Base-by-base conservation (phyloP, 2,888 invertebrate species). In the Amphiduros pacificus region DNA sequence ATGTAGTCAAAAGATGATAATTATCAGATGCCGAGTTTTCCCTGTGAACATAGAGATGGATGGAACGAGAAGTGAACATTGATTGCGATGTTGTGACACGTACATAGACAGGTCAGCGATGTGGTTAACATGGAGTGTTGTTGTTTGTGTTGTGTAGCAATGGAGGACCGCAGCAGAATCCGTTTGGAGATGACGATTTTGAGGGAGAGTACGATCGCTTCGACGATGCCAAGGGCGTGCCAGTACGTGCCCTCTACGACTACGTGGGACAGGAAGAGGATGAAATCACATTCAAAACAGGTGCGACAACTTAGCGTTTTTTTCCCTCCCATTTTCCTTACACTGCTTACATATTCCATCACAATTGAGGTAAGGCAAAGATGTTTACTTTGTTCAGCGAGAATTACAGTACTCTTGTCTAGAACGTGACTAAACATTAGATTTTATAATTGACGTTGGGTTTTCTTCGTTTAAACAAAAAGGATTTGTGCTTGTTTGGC, bases 201-300 rank as follows among this genome's bases (percentile, higher is more conserved):
- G 74, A 77, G 55, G n/a, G n/a, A n/a, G 59, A 59, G 14, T 27
- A 53, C n/a, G 36, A 29, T 9, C 56, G 44, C 11, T 50, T 41
- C 24, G 67, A 64, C 32, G 62, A 66, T 48, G 94, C 94, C 84
- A 93, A 94, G 17, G 95, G 95, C 50, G 90, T 95, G 75, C 93
- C 94, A 36, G 96, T 97, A 54, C 89, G 92, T 75, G 98, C 97
- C 49, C 86, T 98, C 36, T 98, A 97, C 83, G 95, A 97, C 85
- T 98, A 98, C 79, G 93, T 92, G 70, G 96, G 95, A 69, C 94
- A 95, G 1, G 98, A 98, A 87, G 93, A 91, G 74, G 98, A 98
- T 84, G 98, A 98, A 84, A 89, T 98, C 59, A 92, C 91, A 84
- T 97, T 98, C 84, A 90, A 94, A 84, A 92, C 92, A 88, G 97